A percentile compares a stretch with the other conserved stretches of the same genome.
Conservation (phyloP, 2,797 vertebrate species). For the Hipposideros larvatus region DNA sequence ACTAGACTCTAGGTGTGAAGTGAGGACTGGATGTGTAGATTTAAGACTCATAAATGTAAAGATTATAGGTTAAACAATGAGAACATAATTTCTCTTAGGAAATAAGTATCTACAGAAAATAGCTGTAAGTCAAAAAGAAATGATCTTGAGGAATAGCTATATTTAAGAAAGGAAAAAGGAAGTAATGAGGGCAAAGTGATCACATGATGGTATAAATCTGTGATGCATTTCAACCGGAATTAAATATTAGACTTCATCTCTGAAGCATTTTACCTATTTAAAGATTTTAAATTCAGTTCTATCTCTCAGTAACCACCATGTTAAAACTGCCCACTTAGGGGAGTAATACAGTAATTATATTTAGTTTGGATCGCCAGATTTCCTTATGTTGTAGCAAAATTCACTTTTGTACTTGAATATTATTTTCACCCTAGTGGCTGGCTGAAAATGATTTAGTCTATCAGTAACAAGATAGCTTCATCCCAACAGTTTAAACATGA, state of each 20-base stretch:
- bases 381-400: conserved; percentile 45
- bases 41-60: conserved; percentile 47
- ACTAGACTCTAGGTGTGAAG: neutral
- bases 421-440: neutral
- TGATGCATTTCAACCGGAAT: neutral
- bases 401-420: neutral
- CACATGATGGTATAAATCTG: neutral
- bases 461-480: neutral
- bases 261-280: conserved; percentile 7
- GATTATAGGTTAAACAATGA: neutral
- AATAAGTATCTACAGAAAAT: conserved; percentile 28
- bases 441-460: conserved; percentile 9
- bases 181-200: conserved; percentile 28
- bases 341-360: conserved; percentile 14
- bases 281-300: neutral
- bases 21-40: neutral
- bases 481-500: conserved; percentile 9
- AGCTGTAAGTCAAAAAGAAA: neutral
- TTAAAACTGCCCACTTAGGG: neutral
- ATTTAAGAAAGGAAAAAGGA: conserved; percentile 12
- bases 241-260: conserved; percentile 24
- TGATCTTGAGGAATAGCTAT: neutral
- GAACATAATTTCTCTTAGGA: conserved; percentile 20
- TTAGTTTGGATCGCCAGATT: neutral
- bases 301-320: neutral